Conservation (phyloP, 2,797 vertebrate genomes). For the Mormyrops boulengeri region DNA sequence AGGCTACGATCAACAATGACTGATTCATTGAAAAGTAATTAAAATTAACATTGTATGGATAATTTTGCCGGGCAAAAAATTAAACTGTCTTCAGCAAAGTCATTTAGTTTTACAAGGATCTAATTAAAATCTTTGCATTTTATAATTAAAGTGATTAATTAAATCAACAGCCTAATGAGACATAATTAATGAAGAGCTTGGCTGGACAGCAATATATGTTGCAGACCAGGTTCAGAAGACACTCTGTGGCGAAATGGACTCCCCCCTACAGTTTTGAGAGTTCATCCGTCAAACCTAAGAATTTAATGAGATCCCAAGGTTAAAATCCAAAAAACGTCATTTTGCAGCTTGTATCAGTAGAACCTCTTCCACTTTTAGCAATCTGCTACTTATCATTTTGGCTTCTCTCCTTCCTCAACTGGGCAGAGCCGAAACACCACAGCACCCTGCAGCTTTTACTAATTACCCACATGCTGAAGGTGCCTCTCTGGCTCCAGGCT, state of each 20-base stretch:
- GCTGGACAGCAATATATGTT: not conserved
- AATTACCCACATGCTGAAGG: not conserved
- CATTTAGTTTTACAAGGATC: not conserved
- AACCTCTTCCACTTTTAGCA: not conserved
- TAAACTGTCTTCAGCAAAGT: not conserved
- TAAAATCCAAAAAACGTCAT: not conserved
- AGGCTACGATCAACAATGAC: not conserved
- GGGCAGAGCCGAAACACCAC: not conserved
- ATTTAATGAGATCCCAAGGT: not conserved
- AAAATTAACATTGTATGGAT: not conserved
- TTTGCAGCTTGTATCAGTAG: not conserved
- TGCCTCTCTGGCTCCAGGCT: not conserved
- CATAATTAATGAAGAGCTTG: not conserved
- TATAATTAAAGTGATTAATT: constrained; percentile 6
- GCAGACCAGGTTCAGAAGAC: not conserved
- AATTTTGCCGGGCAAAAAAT: not conserved
- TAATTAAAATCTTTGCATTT: not conserved
- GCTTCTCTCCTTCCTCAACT: not conserved
- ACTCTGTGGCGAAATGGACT: not conserved
- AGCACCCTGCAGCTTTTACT: not conserved
- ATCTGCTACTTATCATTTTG: not conserved
- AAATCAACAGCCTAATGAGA: not conserved
- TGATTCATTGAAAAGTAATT: not conserved
- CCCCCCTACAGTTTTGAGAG: not conserved
- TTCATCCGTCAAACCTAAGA: not conserved